A percentile compares a stretch with the other conserved stretches of the same genome.
Evolutionary conservation across 1,140 invertebrate genomes (phyloP).

Genomic region (Pseudomyrmex sp.): DNA sequence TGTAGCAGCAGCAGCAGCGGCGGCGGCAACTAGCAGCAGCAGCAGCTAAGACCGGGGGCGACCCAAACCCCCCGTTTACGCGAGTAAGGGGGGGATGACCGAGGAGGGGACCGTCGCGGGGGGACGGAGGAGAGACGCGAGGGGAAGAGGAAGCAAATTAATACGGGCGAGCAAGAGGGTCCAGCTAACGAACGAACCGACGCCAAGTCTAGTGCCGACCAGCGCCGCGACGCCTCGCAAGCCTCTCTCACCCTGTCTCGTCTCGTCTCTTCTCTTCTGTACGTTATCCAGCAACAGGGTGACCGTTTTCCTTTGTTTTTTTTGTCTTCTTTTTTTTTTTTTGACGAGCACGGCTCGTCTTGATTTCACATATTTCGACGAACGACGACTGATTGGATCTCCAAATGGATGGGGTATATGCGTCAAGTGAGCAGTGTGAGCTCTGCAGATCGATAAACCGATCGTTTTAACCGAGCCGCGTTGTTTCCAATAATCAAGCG

Average conservation of each 20-base stretch:
- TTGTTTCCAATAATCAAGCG: slow-evolving; percentile 18
- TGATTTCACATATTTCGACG: slow-evolving; percentile 22
- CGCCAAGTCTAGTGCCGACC: slow-evolving; percentile 83
- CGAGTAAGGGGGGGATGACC: slow-evolving; percentile 61
- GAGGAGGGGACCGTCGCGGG: slow-evolving; percentile 61
- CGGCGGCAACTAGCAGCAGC: slow-evolving; percentile 50
- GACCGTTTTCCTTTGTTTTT: neutral
- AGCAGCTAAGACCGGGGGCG: slow-evolving; percentile 76
- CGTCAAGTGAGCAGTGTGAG: slow-evolving; percentile 56
- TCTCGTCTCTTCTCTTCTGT: slow-evolving; percentile 56
- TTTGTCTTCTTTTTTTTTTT: too few relatives aligned
- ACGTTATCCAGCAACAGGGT: slow-evolving; percentile 9
- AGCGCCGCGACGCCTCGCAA: slow-evolving; percentile 76
- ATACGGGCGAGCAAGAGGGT: slow-evolving; percentile 82
- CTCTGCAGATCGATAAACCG: slow-evolving; percentile 49
- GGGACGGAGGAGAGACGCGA: slow-evolving; percentile 52
- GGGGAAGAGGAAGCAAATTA: slow-evolving; percentile 83
- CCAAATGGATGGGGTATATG: slow-evolving; percentile 42
- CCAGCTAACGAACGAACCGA: slow-evolving; percentile 83
- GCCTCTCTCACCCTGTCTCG: slow-evolving; percentile 66
- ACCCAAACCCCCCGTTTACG: slow-evolving; percentile 72
- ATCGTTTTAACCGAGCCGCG: slow-evolving; percentile 19
- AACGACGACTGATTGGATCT: slow-evolving; percentile 43
- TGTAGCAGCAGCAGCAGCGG: slow-evolving; percentile 29
- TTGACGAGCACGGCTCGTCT: neutral